Evolutionary conservation across 2,113 vertebrate genomes (phyloP), one percentile per base, ranked within the genome.

Genomic region (Ciconia stormi): DNA sequence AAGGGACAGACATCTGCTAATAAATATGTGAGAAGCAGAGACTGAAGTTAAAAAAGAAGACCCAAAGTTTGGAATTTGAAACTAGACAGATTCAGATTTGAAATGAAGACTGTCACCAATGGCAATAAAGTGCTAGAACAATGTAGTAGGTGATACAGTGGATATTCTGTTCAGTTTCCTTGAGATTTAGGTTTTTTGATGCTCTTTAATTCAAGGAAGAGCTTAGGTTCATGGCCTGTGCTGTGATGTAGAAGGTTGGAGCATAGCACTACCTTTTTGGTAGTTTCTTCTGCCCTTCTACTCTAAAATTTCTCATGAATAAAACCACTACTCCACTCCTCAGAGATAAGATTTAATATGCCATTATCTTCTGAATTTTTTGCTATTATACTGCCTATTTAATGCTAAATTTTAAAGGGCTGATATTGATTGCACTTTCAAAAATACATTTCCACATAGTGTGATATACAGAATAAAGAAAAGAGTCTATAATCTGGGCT

Each of bases 101-200:
- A 87, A 84, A 74, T 16, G 0, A 89, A 73, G 34, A 56, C 2
- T n/a, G 2, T 16, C 21, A 82, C 16, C 12, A 63, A 40, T 27
- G 34, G 3, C 40, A 89, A 14, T n/a, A 6, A 85, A 84, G 22
- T 36, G 8, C 1, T 61, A 9, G 9, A 87, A 80, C 23, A 85
- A 29, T 0, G 0, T 2, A 52, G 13, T 47, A 65, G 14, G 5
- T 40, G 10, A 2, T 36, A 23, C 11, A 21, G 5, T 27, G 18
- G 27, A 59, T 63, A 84, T 87, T 82, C 47, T 77, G 6, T 65
- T 86, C 9, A 36, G 5, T 65, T 58, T 47, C 3, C 38, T 80
- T 16, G n/a, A 72, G 29, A 59, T 81, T 61, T 79, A 50, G 6
- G 1, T 2, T 46, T 79, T 86, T 34, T 16, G 0, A 9, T 70